These are phyloP conservation scores for Seriola rivoliana DNA, from an alignment of 2,113 vertebrate species.

Conservation along the genomic window DNA sequence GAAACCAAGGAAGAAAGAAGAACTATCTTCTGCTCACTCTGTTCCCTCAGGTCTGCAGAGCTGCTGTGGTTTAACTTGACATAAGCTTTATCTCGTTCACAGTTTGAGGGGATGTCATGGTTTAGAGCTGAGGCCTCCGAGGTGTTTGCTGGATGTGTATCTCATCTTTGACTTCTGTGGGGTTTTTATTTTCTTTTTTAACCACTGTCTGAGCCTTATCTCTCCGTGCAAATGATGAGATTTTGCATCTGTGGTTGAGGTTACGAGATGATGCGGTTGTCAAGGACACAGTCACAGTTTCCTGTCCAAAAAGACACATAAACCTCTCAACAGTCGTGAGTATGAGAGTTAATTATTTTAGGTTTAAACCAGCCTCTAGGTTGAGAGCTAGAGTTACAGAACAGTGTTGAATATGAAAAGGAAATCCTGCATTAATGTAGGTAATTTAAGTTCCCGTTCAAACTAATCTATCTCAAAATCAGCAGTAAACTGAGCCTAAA, in stretches of 20 bases:
- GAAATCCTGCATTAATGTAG: neutral
- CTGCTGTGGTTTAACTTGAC: constrained; percentile 46
- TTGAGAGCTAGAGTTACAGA: neutral
- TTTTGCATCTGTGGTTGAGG: neutral
- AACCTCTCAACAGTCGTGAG: neutral
- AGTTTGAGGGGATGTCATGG: constrained; percentile 36
- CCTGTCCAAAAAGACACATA: neutral
- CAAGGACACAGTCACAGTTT: too few relatives aligned
- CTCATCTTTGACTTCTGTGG: constrained; percentile 21
- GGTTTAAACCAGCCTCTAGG: too few relatives aligned
- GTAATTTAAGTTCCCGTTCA: neutral
- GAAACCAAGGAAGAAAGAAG: constrained; percentile 31
- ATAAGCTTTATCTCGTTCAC: constrained; percentile 38
- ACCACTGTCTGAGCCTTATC: neutral
- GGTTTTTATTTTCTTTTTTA: constrained; percentile 1
- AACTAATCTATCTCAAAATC: neutral
- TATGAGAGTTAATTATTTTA: too few relatives aligned
- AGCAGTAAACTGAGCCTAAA: neutral
- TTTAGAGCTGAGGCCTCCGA: constrained; percentile 21
- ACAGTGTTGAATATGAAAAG: neutral
- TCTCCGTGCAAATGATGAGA: neutral
- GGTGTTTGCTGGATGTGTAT: neutral
- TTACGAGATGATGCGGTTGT: neutral
- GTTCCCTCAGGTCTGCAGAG: constrained; percentile 28
- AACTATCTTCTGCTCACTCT: constrained; percentile 21